Evolutionary conservation across 2,888 invertebrate species (phyloP).

Genomic region (Autographa pulchrina): DNA sequence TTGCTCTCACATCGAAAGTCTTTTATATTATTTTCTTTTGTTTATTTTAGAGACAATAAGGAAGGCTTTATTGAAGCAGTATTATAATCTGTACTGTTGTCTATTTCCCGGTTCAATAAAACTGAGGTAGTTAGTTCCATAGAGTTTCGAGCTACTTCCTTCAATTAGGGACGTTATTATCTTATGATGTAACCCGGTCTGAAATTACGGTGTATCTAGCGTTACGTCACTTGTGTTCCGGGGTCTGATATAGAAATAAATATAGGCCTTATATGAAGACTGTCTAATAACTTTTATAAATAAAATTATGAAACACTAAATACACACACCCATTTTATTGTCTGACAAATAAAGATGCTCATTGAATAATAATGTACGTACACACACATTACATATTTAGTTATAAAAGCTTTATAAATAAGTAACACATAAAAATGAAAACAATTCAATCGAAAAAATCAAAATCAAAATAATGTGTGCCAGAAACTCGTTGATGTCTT

Average conservation of each 20-base stretch:
- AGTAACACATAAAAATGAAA: background rate
- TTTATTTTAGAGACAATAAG: too few species aligned
- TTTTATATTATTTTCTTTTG: too few species aligned
- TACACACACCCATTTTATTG: background rate
- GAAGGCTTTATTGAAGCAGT: too few species aligned
- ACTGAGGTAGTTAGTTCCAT: background rate
- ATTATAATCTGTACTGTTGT: background rate
- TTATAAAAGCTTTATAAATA: background rate
- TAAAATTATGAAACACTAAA: too few species aligned
- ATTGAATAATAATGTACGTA: background rate
- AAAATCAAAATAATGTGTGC: background rate
- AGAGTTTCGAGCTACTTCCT: conserved; percentile 19
- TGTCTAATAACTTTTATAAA: background rate
- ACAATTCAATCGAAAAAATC: background rate
- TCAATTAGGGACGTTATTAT: conserved; percentile 60
- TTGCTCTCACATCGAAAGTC: too few species aligned
- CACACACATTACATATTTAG: background rate
- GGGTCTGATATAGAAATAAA: conserved; percentile 53
- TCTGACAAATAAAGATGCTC: background rate
- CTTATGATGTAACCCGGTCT: conserved; percentile 55
- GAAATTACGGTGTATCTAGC: conserved; percentile 36
- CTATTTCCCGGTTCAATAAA: background rate
- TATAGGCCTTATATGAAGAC: background rate
- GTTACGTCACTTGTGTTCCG: conserved; percentile 63
- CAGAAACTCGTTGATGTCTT: conserved; percentile 56